phyloP scores from a whole-genome alignment of 37 sponge, comb jelly and placozoan species.

The Geodia barretti region DNA sequence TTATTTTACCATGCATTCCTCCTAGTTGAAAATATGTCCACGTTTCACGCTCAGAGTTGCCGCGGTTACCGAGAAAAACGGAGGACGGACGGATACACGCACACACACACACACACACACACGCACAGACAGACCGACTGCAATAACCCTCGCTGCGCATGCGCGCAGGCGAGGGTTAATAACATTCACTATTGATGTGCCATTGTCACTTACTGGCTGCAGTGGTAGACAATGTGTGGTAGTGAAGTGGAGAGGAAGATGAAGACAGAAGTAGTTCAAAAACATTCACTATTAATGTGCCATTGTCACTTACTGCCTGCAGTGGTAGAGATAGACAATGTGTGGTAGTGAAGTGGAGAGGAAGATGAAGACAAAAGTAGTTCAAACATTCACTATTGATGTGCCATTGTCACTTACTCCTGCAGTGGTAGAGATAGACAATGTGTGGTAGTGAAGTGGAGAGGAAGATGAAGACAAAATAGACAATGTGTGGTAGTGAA shows the following conservation, averaged over 20 bases:
- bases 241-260: not conserved
- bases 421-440: not conserved
- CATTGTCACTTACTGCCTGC: conserved; percentile 14
- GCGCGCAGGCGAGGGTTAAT: too few species aligned
- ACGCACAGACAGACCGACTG: too few species aligned
- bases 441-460: not conserved
- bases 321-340: not conserved
- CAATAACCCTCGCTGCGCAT: too few species aligned
- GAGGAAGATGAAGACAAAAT: not conserved
- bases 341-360: not conserved
- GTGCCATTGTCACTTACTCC: not conserved
- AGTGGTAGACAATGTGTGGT: conserved; percentile 1
- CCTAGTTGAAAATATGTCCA: too few species aligned
- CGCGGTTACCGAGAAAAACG: too few species aligned
- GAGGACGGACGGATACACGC: too few species aligned
- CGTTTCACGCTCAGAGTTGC: too few species aligned
- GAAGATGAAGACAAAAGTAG: too few species aligned
- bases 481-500: not conserved
- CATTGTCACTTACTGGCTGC: not conserved
- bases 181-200: not conserved
- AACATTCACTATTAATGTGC: not conserved
- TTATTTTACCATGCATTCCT: too few species aligned
- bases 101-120: too few species aligned
- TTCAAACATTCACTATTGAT: not conserved
- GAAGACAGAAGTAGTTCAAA: not conserved